These are phyloP conservation scores for Agonopterix alstromeriana DNA, from an alignment of 2,888 invertebrate genomes.

Conservation along the genomic window DNA sequence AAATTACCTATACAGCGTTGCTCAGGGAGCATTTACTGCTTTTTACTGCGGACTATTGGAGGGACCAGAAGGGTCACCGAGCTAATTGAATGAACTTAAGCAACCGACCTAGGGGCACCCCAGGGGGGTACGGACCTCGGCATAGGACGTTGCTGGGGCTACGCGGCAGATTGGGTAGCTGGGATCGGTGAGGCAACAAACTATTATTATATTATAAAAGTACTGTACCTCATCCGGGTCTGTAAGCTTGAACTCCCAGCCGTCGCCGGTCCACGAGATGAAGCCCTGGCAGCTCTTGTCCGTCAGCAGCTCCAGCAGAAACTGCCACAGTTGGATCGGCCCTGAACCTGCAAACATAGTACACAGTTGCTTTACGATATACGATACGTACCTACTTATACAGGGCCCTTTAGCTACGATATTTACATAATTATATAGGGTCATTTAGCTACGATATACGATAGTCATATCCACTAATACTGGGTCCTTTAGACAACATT, in stretches of 20 bases:
- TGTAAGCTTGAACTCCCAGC: conserved; percentile 99
- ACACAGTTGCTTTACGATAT: conserved; percentile 71
- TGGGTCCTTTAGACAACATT: too few species aligned
- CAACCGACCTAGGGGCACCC: too few species aligned
- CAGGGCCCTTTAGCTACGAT: conserved; percentile 64
- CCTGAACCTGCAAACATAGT: conserved; percentile 85
- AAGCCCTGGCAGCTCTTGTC: conserved; percentile 97
- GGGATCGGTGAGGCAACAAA: too few species aligned
- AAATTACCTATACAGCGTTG: too few species aligned
- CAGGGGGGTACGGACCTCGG: too few species aligned
- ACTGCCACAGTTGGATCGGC: conserved; percentile 99
- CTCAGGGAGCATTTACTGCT: too few species aligned
- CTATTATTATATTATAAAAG: not conserved
- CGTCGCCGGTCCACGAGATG: conserved; percentile 99
- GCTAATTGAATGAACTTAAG: too few species aligned
- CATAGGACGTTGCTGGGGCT: too few species aligned
- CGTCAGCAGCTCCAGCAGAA: conserved; percentile 94
- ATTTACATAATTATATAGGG: conserved; percentile 77
- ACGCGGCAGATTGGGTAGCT: too few species aligned
- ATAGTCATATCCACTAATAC: too few species aligned
- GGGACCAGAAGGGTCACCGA: too few species aligned
- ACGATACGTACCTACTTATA: conserved; percentile 68
- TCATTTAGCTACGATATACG: conserved; percentile 41
- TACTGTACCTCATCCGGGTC: conserved; percentile 94
- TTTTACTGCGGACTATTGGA: too few species aligned